A percentile compares a stretch with the other conserved stretches of the same genome.
phyloP scores from a whole-genome alignment of 2,888 invertebrate genomes.

The Caradrina clavipalpis region DNA sequence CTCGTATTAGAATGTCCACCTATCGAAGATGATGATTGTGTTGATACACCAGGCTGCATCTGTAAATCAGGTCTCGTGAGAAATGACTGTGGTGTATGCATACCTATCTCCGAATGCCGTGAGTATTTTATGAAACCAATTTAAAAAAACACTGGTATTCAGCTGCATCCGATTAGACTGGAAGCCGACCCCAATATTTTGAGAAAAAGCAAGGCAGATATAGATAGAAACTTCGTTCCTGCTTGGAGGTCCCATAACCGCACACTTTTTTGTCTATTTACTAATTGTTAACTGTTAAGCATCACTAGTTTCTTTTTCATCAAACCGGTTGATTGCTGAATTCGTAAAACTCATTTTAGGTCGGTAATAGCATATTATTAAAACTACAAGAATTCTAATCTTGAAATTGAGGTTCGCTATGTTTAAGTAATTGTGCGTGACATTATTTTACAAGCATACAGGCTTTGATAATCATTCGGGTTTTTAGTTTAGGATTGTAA shows the following conservation, averaged over 20 bases:
- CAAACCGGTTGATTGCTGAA: not conserved
- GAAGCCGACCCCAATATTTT: no score
- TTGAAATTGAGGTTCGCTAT: not conserved
- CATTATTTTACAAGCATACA: not conserved
- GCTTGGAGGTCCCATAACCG: no score
- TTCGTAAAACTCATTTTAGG: not conserved
- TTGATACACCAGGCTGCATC: slow-evolving; percentile 54
- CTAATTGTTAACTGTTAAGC: no score
- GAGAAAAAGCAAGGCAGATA: no score
- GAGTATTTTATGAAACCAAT: slow-evolving; percentile 34
- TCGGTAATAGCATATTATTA: not conserved
- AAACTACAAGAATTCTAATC: slow-evolving; percentile 22
- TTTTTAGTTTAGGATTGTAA: slow-evolving; percentile 6
- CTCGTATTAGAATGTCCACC: slow-evolving; percentile 41
- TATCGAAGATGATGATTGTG: slow-evolving; percentile 30
- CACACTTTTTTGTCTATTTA: no score
- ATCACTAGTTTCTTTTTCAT: not conserved
- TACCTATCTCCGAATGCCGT: slow-evolving; percentile 59
- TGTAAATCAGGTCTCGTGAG: slow-evolving; percentile 56
- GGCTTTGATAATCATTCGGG: not conserved
- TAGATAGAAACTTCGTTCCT: no score
- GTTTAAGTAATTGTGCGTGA: slow-evolving; percentile 13
- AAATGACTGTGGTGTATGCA: slow-evolving; percentile 50
- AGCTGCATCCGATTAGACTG: no score
- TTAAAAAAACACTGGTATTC: no score